Evolutionary conservation across 2,888 invertebrate genomes (phyloP).

Genomic region (Lymantria dispar): DNA sequence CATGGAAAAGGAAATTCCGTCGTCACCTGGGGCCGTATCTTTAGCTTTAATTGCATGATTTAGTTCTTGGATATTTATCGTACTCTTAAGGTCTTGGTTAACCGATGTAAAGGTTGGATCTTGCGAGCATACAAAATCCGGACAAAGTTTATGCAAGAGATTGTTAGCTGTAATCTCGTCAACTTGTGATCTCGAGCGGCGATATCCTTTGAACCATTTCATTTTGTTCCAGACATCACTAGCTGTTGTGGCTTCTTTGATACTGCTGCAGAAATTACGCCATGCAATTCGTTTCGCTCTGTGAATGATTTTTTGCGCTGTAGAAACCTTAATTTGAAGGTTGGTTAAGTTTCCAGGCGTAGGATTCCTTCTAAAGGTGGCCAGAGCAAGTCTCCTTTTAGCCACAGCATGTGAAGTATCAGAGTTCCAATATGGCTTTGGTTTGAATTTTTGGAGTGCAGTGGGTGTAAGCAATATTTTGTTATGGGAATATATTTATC

Average conservation of each 20-base stretch:
- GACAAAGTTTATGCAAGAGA: slow-evolving; percentile 1
- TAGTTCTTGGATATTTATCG: slow-evolving; percentile 5
- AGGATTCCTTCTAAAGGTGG: slow-evolving; percentile 24
- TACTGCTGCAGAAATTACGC: slow-evolving; percentile 11
- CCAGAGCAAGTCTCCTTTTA: slow-evolving; percentile 18
- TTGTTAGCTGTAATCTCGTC: neutral
- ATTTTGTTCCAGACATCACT: too few relatives aligned
- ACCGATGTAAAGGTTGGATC: slow-evolving; percentile 1
- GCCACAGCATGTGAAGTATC: slow-evolving; percentile 24
- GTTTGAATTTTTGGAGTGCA: slow-evolving; percentile 13
- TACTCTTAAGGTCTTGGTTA: neutral
- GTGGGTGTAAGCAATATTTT: slow-evolving; percentile 10
- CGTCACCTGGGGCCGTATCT: slow-evolving; percentile 14
- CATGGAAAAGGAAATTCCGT: slow-evolving; percentile 15
- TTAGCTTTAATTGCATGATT: slow-evolving; percentile 4
- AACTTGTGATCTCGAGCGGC: neutral
- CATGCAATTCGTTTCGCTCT: slow-evolving; percentile 8
- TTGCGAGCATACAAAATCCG: slow-evolving; percentile 9
- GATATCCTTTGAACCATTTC: slow-evolving; percentile 19
- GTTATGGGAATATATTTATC: slow-evolving; percentile 16
- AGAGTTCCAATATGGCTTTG: slow-evolving; percentile 29
- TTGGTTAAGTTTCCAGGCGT: slow-evolving; percentile 15
- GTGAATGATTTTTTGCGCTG: slow-evolving; percentile 10
- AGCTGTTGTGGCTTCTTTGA: slow-evolving; percentile 7
- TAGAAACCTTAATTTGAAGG: slow-evolving; percentile 11